Base-by-base conservation (phyloP, 1,140 invertebrate genomes). In the Hypsibius dujardini region DNA sequence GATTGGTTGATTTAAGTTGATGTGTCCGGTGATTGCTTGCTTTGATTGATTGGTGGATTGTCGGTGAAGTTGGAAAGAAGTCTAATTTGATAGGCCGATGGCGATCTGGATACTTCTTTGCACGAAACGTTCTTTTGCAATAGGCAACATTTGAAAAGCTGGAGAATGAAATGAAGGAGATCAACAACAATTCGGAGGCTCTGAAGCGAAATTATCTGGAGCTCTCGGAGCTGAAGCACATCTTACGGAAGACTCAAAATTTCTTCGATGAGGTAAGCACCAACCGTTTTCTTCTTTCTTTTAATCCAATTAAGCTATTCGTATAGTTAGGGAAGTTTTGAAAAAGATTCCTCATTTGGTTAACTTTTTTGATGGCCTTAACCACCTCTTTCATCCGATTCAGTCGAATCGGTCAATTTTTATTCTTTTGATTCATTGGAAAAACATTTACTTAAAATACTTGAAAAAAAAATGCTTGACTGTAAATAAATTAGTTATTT, bases 191-290 rank as follows among this genome's bases (percentile, higher is more conserved):
- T 78, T 89, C 90, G 2, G 88, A 94, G 71, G 92, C 90, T 76
- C 79, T 98, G 75, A 92, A 94, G 79, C 88, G 88, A 75, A 98
- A 96, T 78, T 96, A 85, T 79, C 81, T 94, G 72, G 93, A 98
- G 78, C 82, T 98, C 74, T 92, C 88, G 1, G 95, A 98, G 79
- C 81, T 98, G 72, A 88, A 86, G 74, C 89, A 92, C 77, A 92
- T 98, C 47, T 83, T 98, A 59, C 87, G 90, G 76, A 96, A 95
- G 79, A 95, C 95, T 0, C 90, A 94, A 78, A 83, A 84, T 1
- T 95, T 95, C 81, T 95, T 96, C 81, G 86, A 85, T 76, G 90
- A 92, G 87, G 94, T 97, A 85, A 85, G 28, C 28, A 28, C 28
- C 28, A 28, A 28, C 15, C 7, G 45, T 69, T 60, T 69, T 45